Evolutionary conservation across 2,113 vertebrate species (phyloP).

Genomic region (Apus apus): DNA sequence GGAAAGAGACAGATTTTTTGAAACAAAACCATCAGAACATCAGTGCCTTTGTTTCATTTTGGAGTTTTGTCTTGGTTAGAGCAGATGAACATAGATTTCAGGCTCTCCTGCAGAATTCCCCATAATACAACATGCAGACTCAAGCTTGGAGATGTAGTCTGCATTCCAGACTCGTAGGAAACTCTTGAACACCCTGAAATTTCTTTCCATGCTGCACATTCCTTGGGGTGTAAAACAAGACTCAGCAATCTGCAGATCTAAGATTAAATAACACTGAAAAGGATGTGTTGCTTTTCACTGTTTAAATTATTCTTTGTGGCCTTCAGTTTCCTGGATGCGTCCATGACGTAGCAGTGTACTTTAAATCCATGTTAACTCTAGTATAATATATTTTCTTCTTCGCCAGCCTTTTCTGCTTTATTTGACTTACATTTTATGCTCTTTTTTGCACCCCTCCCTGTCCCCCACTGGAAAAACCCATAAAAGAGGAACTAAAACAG

Average conservation of each 20-base stretch:
- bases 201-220: neutral
- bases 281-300: neutral
- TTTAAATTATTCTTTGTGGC: neutral
- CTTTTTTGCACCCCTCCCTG: neutral
- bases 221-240: neutral
- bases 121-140: neutral
- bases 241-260: neutral
- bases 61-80: neutral
- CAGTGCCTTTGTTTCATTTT: neutral
- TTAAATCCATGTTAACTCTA: neutral
- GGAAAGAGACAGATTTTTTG: neutral
- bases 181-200: neutral
- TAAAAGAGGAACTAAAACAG: conserved; percentile 6
- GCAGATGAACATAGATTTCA: neutral
- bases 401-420: neutral
- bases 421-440: neutral
- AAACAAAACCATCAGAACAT: neutral
- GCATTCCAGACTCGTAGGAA: neutral
- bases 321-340: neutral
- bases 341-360: neutral
- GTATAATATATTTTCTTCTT: neutral
- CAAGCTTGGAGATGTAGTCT: neutral
- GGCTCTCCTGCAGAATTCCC: neutral
- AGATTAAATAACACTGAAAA: neutral
- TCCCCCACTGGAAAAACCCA: neutral